These are phyloP conservation scores for Sula dactylatra DNA, from an alignment of 2,113 vertebrate species.

Conservation along the genomic window DNA sequence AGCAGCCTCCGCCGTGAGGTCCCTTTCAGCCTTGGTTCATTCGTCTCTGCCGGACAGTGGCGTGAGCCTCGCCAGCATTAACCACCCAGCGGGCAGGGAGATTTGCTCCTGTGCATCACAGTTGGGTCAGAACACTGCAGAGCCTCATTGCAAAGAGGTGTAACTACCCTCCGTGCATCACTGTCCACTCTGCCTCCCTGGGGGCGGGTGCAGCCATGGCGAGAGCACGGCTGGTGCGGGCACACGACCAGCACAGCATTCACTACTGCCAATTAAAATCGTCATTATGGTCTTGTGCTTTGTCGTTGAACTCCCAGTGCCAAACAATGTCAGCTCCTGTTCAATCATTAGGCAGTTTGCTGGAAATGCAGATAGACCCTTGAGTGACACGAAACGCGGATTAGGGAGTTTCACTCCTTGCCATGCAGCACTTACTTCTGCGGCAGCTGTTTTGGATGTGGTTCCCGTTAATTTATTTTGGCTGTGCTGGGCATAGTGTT, in stretches of 20 bases:
- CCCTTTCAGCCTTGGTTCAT: background rate
- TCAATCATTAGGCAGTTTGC: background rate
- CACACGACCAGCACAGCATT: background rate
- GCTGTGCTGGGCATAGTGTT: background rate
- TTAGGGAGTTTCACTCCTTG: background rate
- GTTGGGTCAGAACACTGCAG: background rate
- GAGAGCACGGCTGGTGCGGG: background rate
- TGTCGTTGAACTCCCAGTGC: no score
- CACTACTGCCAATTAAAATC: background rate
- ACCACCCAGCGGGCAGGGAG: background rate
- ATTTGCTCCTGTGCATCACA: background rate
- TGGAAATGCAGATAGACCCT: background rate
- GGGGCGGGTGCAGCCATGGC: background rate
- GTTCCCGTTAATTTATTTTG: background rate
- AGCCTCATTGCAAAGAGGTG: no score
- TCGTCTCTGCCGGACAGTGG: fast-evolving
- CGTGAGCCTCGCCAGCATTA: background rate
- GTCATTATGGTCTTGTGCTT: background rate
- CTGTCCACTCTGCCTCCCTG: background rate
- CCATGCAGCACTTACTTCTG: background rate
- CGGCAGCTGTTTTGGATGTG: background rate
- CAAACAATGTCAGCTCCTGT: background rate
- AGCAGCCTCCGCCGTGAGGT: background rate
- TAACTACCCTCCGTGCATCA: background rate
- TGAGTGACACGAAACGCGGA: background rate